phyloP scores from a whole-genome alignment of 2,797 vertebrate species.

The Coilia nasus region DNA sequence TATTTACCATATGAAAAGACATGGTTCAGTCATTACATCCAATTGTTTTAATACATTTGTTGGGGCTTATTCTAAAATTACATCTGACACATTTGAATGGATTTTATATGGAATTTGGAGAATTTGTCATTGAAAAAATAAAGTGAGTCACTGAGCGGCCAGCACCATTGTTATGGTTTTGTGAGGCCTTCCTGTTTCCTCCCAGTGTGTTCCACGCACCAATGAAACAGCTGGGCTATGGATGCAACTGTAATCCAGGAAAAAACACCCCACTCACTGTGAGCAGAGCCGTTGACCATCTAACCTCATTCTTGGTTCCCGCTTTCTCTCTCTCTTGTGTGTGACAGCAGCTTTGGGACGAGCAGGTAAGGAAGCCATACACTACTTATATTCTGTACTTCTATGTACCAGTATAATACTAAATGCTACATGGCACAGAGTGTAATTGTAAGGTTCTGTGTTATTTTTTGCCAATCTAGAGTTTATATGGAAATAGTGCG shows the following conservation, averaged over 20 bases:
- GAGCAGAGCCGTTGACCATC: background rate
- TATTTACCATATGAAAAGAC: background rate
- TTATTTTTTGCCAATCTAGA: background rate
- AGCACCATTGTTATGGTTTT: constrained; percentile 59
- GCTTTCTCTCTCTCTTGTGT: background rate
- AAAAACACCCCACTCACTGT: constrained; percentile 72
- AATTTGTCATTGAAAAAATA: constrained; percentile 66
- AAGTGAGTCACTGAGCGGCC: constrained; percentile 63
- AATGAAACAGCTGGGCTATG: constrained; percentile 66
- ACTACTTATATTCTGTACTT: background rate
- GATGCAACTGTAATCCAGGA: constrained; percentile 79
- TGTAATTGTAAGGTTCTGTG: background rate
- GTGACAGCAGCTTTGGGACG: background rate
- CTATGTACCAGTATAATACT: background rate
- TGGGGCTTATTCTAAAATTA: constrained; percentile 12
- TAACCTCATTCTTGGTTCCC: constrained; percentile 2
- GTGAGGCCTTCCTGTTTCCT: constrained; percentile 73
- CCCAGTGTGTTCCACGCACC: constrained; percentile 61
- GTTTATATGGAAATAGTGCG: constrained; percentile 24
- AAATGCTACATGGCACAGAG: background rate
- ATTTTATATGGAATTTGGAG: constrained; percentile 39
- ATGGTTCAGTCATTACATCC: background rate
- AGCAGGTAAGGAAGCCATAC: background rate
- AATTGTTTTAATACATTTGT: background rate
- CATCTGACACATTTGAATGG: constrained; percentile 38